These are phyloP conservation scores for Sinocyclocheilus maitianheensis DNA, from an alignment of 2,113 vertebrate species.

Conservation along the genomic window DNA sequence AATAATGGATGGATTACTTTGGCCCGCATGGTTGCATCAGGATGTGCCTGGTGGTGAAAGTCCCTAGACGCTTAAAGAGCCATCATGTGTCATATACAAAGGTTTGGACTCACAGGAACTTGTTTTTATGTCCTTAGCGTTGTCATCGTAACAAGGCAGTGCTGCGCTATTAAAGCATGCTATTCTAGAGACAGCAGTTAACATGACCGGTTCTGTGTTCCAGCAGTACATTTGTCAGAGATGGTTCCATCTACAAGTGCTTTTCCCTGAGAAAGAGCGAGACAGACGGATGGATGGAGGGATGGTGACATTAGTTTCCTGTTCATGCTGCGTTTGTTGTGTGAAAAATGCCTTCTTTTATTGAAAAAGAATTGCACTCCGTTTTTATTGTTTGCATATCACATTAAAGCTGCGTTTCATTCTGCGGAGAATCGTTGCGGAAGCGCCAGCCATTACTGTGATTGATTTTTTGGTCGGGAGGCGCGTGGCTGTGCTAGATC, in stretches of 20 bases:
- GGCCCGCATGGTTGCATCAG: conserved; percentile 9
- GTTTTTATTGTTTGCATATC: conserved; percentile 60
- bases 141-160: background rate
- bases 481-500: conserved; percentile 48
- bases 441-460: conserved; percentile 58
- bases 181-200: conserved; percentile 48
- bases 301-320: conserved; percentile 52
- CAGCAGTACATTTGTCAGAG: conserved; percentile 23
- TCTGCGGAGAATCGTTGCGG: conserved; percentile 47
- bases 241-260: conserved; percentile 28
- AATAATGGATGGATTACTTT: conserved; percentile 43
- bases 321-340: conserved; percentile 45
- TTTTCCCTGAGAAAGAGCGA: background rate
- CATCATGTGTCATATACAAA: conserved; percentile 39
- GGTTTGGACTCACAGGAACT: background rate
- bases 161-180: background rate
- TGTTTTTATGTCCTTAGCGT: conserved; percentile 15
- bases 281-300: conserved; percentile 44
- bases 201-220: conserved; percentile 30
- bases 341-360: conserved; percentile 56
- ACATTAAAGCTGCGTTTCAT: conserved; percentile 51
- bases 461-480: conserved; percentile 59
- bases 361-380: conserved; percentile 53
- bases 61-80: conserved; percentile 29
- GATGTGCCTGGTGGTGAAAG: conserved; percentile 30